Conservation (phyloP, 2,888 invertebrate genomes). For the Stenotaenia linearis region DNA sequence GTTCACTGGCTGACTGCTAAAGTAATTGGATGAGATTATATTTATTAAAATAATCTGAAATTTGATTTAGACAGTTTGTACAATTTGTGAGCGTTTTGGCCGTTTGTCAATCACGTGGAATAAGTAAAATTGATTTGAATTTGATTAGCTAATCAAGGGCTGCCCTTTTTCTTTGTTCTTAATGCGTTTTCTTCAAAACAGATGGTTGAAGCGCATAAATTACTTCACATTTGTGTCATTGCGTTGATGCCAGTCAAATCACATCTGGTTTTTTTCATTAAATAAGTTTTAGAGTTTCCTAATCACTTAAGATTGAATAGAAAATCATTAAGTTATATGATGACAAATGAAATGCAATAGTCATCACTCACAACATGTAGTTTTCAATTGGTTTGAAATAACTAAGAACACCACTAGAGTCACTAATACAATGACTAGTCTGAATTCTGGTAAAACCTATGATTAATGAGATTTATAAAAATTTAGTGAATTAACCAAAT, state of each 20-base stretch:
- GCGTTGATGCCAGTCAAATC: neutral
- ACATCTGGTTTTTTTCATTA: constrained; percentile 13
- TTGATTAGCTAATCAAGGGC: neutral
- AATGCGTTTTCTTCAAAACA: neutral
- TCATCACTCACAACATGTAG: neutral
- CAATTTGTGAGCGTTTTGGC: neutral
- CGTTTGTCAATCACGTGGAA: neutral
- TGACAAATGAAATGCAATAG: neutral
- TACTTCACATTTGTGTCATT: neutral
- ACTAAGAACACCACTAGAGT: neutral
- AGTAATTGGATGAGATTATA: neutral
- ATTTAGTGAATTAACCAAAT: no score
- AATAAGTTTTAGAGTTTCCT: neutral
- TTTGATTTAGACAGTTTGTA: neutral
- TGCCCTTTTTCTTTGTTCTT: neutral
- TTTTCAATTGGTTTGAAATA: neutral
- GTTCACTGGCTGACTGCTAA: neutral
- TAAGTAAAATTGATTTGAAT: neutral
- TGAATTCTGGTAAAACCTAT: no score
- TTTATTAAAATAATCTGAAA: neutral
- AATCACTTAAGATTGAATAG: neutral
- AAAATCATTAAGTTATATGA: neutral
- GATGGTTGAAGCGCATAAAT: neutral
- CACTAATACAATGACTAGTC: neutral
- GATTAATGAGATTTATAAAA: no score